Conservation (phyloP, 2,888 invertebrate genomes). For the Sussaba pulchella region DNA sequence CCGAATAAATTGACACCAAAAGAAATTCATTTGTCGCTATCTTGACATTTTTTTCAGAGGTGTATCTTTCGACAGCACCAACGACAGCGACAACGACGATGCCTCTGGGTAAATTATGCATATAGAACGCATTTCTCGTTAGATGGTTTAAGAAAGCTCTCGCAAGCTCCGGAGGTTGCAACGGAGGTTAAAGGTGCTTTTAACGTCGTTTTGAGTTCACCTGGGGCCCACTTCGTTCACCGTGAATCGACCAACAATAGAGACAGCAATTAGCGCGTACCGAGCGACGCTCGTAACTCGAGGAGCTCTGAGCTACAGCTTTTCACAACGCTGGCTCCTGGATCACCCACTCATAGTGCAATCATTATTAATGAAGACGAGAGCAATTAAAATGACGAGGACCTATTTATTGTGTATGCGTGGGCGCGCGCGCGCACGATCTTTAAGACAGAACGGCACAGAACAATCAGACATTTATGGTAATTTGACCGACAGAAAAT, state of each 20-base stretch:
- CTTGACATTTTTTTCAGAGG: background rate
- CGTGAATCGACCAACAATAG: slow-evolving; percentile 67
- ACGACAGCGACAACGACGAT: slow-evolving; percentile 18
- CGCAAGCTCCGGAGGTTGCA: background rate
- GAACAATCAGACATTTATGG: background rate
- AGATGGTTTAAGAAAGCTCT: slow-evolving; percentile 47
- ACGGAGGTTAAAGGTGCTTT: slow-evolving; percentile 64
- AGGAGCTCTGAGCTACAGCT: slow-evolving; percentile 2
- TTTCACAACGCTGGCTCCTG: slow-evolving; percentile 11
- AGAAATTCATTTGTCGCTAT: too few species aligned
- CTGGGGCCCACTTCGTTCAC: slow-evolving; percentile 68
- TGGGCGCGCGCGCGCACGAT: background rate
- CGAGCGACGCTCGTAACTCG: slow-evolving; percentile 14
- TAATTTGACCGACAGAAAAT: too few species aligned
- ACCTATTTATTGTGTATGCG: background rate
- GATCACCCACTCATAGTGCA: slow-evolving; percentile 58
- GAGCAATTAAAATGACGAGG: slow-evolving; percentile 45
- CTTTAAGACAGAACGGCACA: background rate
- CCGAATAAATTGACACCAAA: too few species aligned
- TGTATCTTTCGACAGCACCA: slow-evolving; percentile 3
- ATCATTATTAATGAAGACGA: slow-evolving; percentile 64
- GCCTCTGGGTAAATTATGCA: background rate
- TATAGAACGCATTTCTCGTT: slow-evolving; percentile 21
- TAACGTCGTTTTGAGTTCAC: slow-evolving; percentile 69
- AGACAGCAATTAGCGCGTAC: slow-evolving; percentile 67